Conservation (phyloP, 1,140 invertebrate species). For the Drosophila insularis region DNA sequence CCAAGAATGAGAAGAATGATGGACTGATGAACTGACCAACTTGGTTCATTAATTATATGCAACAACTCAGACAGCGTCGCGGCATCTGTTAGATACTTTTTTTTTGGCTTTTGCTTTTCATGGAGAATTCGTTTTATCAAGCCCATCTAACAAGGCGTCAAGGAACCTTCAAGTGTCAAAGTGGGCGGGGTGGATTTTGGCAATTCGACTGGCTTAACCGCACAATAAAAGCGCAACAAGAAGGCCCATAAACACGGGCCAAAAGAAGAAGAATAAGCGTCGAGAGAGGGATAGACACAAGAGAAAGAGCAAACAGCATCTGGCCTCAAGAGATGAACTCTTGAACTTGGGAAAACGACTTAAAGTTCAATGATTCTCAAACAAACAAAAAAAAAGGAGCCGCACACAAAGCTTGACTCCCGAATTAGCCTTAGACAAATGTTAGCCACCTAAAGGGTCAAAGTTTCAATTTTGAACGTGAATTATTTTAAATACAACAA, state of each 20-base stretch:
- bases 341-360: conserved; percentile 63
- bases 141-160: conserved; percentile 48
- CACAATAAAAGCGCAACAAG: conserved; percentile 76
- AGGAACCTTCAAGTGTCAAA: conserved; percentile 65
- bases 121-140: not conserved
- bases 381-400: conserved; percentile 28
- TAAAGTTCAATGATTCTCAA: conserved; percentile 65
- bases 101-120: conserved; percentile 15
- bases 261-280: conserved; percentile 27
- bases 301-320: conserved; percentile 29
- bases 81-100: conserved; percentile 38
- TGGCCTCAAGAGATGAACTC: conserved; percentile 57
- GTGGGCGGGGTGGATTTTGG: conserved; percentile 13
- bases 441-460: not conserved
- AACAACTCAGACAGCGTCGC: conserved; percentile 52
- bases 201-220: conserved; percentile 48
- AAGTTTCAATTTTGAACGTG: not conserved
- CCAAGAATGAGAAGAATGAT: not conserved
- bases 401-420: not conserved
- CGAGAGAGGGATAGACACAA: not conserved
- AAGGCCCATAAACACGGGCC: conserved; percentile 45
- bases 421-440: conserved; percentile 6
- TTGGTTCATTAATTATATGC: conserved; percentile 67
- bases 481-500: not conserved
- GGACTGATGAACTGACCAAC: conserved; percentile 58